These are phyloP conservation scores for Ophiothrix spiculata DNA, from an alignment of 35 echinoderm and acorn worm species.

Conservation along the genomic window DNA sequence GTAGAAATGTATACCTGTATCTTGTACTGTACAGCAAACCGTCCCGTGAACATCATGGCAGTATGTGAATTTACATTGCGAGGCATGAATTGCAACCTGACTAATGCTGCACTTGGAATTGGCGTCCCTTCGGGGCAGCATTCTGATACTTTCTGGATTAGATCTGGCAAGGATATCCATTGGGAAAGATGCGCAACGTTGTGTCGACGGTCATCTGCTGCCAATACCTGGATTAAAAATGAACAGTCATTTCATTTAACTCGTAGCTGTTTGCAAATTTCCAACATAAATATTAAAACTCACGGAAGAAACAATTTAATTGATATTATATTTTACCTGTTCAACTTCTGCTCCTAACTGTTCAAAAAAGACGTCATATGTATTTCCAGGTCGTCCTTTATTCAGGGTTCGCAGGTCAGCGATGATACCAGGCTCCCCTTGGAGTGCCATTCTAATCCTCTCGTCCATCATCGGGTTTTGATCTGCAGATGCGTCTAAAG, in stretches of 20 bases:
- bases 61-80: constrained; percentile 13
- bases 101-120: constrained; percentile 1
- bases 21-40: constrained; percentile 20
- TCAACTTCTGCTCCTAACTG: constrained; percentile 19
- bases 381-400: constrained; percentile 12
- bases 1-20: background rate
- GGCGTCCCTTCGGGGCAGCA: constrained; percentile 9
- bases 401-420: constrained; percentile 14
- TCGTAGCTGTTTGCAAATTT: background rate
- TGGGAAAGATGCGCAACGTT: constrained; percentile 25
- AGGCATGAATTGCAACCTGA: constrained; percentile 13
- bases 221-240: background rate
- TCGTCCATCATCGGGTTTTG: background rate
- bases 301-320: background rate
- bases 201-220: constrained; percentile 25
- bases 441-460: constrained; percentile 15
- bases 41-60: constrained; percentile 19
- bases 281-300: background rate
- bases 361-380: constrained; percentile 38
- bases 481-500: constrained; percentile 25
- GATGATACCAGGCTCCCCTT: constrained; percentile 3
- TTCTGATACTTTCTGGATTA: constrained; percentile 20
- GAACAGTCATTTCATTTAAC: background rate
- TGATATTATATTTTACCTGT: constrained; percentile 15
- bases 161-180: constrained; percentile 25